Conservation (phyloP, 2,888 invertebrate genomes). For the Scaptomyza caliginosa region DNA sequence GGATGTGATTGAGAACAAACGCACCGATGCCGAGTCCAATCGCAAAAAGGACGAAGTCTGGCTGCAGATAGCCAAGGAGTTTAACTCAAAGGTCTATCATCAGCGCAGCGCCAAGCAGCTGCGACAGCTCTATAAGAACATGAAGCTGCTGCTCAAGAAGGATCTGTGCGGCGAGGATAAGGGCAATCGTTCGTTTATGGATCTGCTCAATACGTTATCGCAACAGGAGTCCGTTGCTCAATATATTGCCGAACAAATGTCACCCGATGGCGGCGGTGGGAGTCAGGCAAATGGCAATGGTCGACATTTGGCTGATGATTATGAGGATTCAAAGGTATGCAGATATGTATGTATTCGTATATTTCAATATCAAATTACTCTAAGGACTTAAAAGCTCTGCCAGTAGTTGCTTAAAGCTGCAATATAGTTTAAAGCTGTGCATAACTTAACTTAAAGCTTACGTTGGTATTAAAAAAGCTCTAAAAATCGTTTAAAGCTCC, state of each 20-base stretch:
- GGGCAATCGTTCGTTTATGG: conserved; percentile 82
- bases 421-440: neutral
- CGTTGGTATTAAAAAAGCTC: no score
- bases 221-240: conserved; percentile 82
- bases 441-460: no score
- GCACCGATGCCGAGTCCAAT: conserved; percentile 83
- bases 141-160: conserved; percentile 83
- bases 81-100: conserved; percentile 83
- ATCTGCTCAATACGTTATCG: conserved; percentile 82
- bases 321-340: conserved; percentile 82
- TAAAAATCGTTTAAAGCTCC: neutral
- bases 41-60: conserved; percentile 84
- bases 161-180: conserved; percentile 82
- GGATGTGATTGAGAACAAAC: conserved; percentile 83
- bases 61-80: conserved; percentile 84
- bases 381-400: no score
- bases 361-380: no score
- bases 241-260: conserved; percentile 81
- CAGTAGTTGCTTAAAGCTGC: neutral
- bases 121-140: conserved; percentile 84
- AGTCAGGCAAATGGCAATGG: conserved; percentile 54
- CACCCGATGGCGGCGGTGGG: conserved; percentile 72
- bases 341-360: conserved; percentile 4
- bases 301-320: conserved; percentile 75
- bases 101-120: conserved; percentile 83